Percentiles rank a stretch among this genome's conserved stretches.
Conservation (phyloP, 2,113 vertebrate genomes). For the Neoarius graeffei region DNA sequence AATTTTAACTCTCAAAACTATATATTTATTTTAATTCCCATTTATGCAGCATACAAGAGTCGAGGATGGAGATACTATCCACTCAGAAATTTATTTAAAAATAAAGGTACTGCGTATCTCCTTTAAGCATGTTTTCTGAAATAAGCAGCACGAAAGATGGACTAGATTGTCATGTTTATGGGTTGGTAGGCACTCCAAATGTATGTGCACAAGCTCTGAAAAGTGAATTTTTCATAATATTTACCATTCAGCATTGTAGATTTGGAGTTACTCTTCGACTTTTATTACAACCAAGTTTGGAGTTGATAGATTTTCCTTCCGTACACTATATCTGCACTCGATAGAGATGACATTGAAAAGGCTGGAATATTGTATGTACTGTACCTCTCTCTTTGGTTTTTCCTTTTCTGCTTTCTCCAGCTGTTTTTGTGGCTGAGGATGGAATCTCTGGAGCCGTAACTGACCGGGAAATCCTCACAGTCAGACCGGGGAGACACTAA, state of each 20-base stretch:
- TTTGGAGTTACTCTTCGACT: neutral
- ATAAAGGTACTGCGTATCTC: too few relatives aligned
- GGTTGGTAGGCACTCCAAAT: neutral
- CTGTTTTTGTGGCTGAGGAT: slow-evolving; percentile 68
- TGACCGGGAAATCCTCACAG: slow-evolving; percentile 62
- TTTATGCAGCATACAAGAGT: too few relatives aligned
- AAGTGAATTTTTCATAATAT: too few relatives aligned
- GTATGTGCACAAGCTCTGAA: too few relatives aligned
- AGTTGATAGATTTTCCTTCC: neutral
- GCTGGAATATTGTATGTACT: slow-evolving; percentile 45
- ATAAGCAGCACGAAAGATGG: too few relatives aligned
- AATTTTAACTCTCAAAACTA: too few relatives aligned
- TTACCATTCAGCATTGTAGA: neutral
- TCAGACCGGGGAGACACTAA: slow-evolving; percentile 69
- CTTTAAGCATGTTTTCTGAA: too few relatives aligned
- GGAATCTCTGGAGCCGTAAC: slow-evolving; percentile 71
- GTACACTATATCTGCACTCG: neutral
- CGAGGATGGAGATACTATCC: too few relatives aligned
- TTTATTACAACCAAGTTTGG: neutral
- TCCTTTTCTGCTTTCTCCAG: slow-evolving; percentile 54
- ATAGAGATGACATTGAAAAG: neutral
- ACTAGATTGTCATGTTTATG: too few relatives aligned
- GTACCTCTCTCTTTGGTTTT: slow-evolving; percentile 60
- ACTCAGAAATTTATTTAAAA: too few relatives aligned
- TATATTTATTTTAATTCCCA: too few relatives aligned